A percentile compares a stretch with the other conserved stretches of the same genome.
These are phyloP conservation scores for Chrysolina haemoptera DNA, from an alignment of 2,888 invertebrate genomes.

Conservation along the genomic window DNA sequence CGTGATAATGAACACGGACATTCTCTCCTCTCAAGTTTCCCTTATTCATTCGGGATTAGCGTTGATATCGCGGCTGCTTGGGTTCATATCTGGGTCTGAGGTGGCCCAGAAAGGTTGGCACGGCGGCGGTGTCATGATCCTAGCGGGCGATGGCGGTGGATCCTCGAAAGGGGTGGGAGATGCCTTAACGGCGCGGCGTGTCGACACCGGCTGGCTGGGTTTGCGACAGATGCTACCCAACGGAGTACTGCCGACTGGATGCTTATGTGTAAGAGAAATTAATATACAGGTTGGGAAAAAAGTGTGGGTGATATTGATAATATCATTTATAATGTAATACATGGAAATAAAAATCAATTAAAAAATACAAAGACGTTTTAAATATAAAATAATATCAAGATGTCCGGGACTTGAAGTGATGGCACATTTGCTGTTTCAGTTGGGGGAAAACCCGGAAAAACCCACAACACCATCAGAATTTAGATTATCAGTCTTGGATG, in stretches of 20 bases:
- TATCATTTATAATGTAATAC: too few relatives aligned
- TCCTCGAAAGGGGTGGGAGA: slow-evolving; percentile 53
- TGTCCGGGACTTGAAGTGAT: too few relatives aligned
- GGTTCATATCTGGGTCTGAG: slow-evolving; percentile 61
- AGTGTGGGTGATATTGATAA: neutral
- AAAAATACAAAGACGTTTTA: too few relatives aligned
- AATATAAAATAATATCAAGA: too few relatives aligned
- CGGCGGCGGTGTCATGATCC: slow-evolving; percentile 59
- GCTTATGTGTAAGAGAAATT: neutral
- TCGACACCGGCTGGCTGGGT: slow-evolving; percentile 61
- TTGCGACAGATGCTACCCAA: slow-evolving; percentile 58
- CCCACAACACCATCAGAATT: too few relatives aligned
- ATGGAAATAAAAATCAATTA: too few relatives aligned
- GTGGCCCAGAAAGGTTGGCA: slow-evolving; percentile 59
- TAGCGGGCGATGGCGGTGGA: slow-evolving; percentile 55
- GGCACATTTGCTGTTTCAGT: too few relatives aligned
- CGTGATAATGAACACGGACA: slow-evolving; percentile 13
- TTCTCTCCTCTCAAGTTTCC: slow-evolving; percentile 7
- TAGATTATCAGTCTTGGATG: too few relatives aligned
- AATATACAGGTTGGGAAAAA: neutral
- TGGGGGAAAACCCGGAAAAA: too few relatives aligned
- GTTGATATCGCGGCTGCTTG: slow-evolving; percentile 55
- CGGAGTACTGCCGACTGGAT: slow-evolving; percentile 2
- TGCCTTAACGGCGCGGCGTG: slow-evolving; percentile 59
- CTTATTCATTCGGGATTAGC: slow-evolving; percentile 42